Evolutionary conservation across 2,797 vertebrate genomes (phyloP), one percentile per base, ranked within the genome.

Genomic region (Scomberomorus guttatus): DNA sequence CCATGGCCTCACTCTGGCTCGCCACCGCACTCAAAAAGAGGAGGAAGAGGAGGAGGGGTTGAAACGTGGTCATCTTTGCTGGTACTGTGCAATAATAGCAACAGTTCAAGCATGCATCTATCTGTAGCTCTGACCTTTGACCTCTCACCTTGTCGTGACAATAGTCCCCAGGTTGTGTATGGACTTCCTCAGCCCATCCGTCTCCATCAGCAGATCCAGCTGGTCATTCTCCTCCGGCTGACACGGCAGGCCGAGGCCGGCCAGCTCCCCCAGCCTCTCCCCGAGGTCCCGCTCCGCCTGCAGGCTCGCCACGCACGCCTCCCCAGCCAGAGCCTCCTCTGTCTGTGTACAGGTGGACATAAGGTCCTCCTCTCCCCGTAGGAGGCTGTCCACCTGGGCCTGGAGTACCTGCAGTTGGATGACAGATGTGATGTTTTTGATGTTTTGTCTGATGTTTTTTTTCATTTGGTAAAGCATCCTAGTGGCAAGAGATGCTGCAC

Each of bases 111-210:
- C 42, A 5, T 48, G 44, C 44, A 17, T 44, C 42, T 44, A 44
- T 17, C 42, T 17, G 6, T 37, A 37, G 11, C 44, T 6, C 6
- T 20, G 17, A 50, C 18, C 18, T 20, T 20, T 50, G 46, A 50
- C 46, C 46, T 20, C 61, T 71, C 29, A 93, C 94, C 94, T 94
- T 85, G 97, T 99, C 20, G 98, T 99, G 81, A 99, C 93, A 66
- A 99, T 97, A 57, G 96, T 97, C 0, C 98, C 98, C 50, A 99
- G 93, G 89, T 99, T 99, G 93, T 99, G 98, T 80, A 99, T 98
- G 77, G 97, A 98, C 83, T 98, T 99, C 88, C 98, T 97, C 78
- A 99, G 93, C 5, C 96, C 97, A 55, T 99, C 98, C 0, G 97
- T 98, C 91, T 99, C 98, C 89, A 99, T 95, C 69, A 97, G 85